A percentile compares a stretch with the other conserved stretches of the same genome.
These are phyloP conservation scores for Dendrolimus houi DNA, from an alignment of 2,888 invertebrate species.

Conservation along the genomic window DNA sequence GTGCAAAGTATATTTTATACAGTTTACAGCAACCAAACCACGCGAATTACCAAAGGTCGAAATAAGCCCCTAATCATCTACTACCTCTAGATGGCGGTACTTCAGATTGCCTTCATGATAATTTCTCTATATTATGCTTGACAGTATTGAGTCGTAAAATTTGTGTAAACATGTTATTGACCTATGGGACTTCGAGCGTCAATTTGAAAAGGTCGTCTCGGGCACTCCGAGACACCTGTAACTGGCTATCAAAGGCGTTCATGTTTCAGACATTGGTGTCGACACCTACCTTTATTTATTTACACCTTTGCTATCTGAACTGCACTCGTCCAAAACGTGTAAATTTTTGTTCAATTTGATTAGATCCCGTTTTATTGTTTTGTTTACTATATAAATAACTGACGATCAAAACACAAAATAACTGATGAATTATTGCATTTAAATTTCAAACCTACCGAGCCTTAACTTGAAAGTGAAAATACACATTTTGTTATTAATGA, in stretches of 20 bases:
- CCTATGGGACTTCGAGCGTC: not conserved
- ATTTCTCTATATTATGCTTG: not conserved
- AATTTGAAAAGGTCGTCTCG: not conserved
- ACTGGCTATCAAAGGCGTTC: not conserved
- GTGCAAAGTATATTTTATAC: no score
- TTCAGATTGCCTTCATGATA: no score
- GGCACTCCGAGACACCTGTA: not conserved
- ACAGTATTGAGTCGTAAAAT: not conserved
- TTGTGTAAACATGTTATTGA: not conserved
- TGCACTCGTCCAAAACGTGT: not conserved
- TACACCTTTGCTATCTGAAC: not conserved
- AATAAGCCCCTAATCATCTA: no score
- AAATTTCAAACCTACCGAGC: no score
- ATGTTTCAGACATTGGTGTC: not conserved
- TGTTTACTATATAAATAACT: not conserved
- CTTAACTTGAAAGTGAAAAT: no score
- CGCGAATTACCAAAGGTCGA: no score
- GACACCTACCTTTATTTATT: not conserved
- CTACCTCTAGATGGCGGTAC: no score
- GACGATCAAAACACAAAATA: no score
- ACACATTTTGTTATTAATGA: not conserved
- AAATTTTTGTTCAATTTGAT: not conserved
- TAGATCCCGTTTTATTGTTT: not conserved
- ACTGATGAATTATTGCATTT: no score
- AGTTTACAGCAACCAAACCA: no score